Conservation (phyloP, 2,113 vertebrate species). For the Cnemophilus loriae region DNA sequence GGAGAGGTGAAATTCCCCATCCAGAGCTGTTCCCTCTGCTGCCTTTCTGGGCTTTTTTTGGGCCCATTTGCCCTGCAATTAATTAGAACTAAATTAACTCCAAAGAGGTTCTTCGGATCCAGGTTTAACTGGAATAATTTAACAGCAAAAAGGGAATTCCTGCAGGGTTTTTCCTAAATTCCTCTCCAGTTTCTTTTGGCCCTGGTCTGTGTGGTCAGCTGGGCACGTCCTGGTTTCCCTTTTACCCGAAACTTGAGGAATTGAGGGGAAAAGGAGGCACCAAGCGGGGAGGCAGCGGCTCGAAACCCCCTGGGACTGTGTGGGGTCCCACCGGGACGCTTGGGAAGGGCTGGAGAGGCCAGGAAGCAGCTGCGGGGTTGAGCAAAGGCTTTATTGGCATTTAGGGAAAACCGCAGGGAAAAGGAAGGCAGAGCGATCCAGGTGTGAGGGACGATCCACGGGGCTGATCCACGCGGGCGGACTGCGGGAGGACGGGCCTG, state of each 20-base stretch:
- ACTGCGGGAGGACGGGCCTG: background rate
- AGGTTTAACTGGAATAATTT: background rate
- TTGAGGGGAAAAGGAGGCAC: fast-evolving
- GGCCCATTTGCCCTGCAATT: background rate
- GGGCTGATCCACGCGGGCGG: fast-evolving
- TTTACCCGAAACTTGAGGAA: background rate
- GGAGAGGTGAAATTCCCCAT: background rate
- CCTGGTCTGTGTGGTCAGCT: background rate
- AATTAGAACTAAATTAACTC: background rate
- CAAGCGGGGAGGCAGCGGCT: fast-evolving
- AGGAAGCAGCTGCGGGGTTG: background rate
- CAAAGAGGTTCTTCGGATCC: background rate
- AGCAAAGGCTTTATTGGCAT: background rate
- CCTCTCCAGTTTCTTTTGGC: background rate
- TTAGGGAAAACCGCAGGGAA: background rate
- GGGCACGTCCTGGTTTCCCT: background rate
- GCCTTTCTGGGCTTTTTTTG: background rate
- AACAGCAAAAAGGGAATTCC: background rate
- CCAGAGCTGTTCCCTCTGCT: background rate
- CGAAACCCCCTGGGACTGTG: fast-evolving
- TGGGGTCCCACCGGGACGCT: fast-evolving
- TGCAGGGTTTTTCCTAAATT: background rate
- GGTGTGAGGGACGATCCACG: too few species aligned
- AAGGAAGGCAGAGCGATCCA: fast-evolving
- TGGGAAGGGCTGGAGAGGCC: fast-evolving